Evolutionary conservation across 1,140 invertebrate genomes (phyloP).

Genomic region (Leptoteleia sp.): DNA sequence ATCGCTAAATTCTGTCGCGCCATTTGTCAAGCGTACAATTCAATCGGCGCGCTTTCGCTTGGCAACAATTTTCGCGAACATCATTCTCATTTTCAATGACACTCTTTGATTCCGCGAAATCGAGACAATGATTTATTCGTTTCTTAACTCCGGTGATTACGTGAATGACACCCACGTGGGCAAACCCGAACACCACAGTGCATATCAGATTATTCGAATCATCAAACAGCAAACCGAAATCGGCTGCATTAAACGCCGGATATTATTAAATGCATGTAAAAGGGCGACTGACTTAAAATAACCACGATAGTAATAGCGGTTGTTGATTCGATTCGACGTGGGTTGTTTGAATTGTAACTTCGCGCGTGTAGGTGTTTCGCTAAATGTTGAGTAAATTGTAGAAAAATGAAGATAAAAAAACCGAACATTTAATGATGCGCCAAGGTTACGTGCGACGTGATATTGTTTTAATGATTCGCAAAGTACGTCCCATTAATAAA

Average conservation of each 20-base stretch:
- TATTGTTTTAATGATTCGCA: no score
- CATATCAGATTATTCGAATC: constrained; percentile 47
- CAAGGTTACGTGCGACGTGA: not conserved
- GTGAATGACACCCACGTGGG: constrained; percentile 38
- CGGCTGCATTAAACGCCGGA: constrained; percentile 49
- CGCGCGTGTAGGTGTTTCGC: constrained; percentile 36
- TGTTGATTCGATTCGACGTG: constrained; percentile 32
- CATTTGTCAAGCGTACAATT: constrained; percentile 23
- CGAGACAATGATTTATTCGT: constrained; percentile 43
- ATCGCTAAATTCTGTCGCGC: constrained; percentile 20
- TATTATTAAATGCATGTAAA: constrained; percentile 62
- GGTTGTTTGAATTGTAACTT: constrained; percentile 41
- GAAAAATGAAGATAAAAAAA: constrained; percentile 3
- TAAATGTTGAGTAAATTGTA: constrained; percentile 45
- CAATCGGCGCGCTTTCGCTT: not conserved
- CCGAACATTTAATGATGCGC: constrained; percentile 2
- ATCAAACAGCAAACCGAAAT: constrained; percentile 44
- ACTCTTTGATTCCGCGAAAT: constrained; percentile 18
- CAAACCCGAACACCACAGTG: not conserved
- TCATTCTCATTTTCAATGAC: constrained; percentile 9
- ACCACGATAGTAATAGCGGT: constrained; percentile 26
- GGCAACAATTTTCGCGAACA: not conserved
- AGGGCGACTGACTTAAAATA: constrained; percentile 42
- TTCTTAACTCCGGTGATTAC: constrained; percentile 9
- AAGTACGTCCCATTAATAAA: no score